Base-by-base conservation (phyloP, 2,888 invertebrate species). In the Meteorus colon region DNA sequence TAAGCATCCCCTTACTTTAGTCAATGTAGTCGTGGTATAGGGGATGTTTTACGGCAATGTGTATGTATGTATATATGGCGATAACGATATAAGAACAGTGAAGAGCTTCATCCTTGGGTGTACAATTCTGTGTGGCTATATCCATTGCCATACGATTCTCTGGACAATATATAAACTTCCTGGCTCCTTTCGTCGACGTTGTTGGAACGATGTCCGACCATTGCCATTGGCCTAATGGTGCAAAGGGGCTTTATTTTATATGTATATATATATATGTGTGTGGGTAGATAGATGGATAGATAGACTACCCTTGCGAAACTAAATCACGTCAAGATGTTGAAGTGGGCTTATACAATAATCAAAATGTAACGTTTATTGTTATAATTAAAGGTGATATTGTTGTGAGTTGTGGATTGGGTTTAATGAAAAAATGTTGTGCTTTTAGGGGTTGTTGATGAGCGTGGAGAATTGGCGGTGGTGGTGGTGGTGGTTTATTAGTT, bases 21-120 rank as follows among this genome's bases (percentile, higher is more conserved):
- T 79, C 67, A 8, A 12, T 41, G 12, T 41, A 41, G 8, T 41
- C 12, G 41, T 41, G 41, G 41, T 41, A 41, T 41, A 41, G 41
- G 12, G 41, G 12, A 10, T 41, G 41, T 4, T 34, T 34, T 34
- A 34, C 5, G 34, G 34, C 24, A 24, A 24, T 24, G 24, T 24
- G n/a, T 51, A 51, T 2, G n/a, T 51, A 55, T 55, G n/a, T 55
- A 55, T 19, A 19, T 55, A 51, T 77, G 60, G 63, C 63, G 75
- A 77, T 80, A 78, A 76, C 77, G 73, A 77, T 74, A 73, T 75
- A 74, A 70, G 73, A 51, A 66, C 73, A 66, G 74, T 77, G 76
- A 77, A 78, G 75, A 80, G 78, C 76, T 79, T 80, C 78, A 79
- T 81, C 76, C 75, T 55, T 24, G 45, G 76, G 59, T 75, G 69